Evolutionary conservation across 2,113 vertebrate species (phyloP), one percentile per base, ranked within the genome.

Genomic region (Todiramphus saurophagus): DNA sequence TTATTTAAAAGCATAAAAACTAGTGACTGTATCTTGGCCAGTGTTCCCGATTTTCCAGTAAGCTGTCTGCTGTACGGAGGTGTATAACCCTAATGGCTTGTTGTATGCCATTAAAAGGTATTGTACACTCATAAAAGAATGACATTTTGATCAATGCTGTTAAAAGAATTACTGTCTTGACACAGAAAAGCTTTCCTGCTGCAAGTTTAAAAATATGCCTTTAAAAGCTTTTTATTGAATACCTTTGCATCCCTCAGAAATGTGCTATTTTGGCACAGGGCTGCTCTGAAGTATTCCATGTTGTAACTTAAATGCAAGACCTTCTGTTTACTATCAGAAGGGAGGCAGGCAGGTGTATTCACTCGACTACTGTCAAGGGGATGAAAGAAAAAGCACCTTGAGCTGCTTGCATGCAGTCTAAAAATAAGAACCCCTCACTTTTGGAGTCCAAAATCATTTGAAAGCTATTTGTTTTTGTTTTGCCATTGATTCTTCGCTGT

Each of bases 61-160:
- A 98, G 98, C 97, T 96, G 96, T 97, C 97, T 98, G 96, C 97
- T 97, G 63, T 96, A 95, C 69, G 58, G 98, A 98, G 98, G 97
- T 97, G 98, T 98, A 98, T 98, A 98, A 98, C 98, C 98, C 98
- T 98, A 98, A 99, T 99, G 98, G 98, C 97, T 98, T 98, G 98
- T 98, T 98, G 98, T 98, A 98, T 98, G 98, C 98, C 98, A 98
- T 99, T 99, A 99, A 99, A 99, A 99, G 98, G 98, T 98, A 98
- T 98, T 98, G 98, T 99, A 98, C 98, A 97, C 97, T 98, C 98
- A 98, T 99, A 98, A 99, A 99, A 99, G 98, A 98, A 98, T 99
- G 98, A 99, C 99, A 99, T 98, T 98, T 99, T 99, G 98, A 99
- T 99, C 99, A 99, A 98, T 98, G 98, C 98, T 99, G 98, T 99